Base-by-base conservation (phyloP, 2,113 vertebrate species). In the Gallinago jamesoni region DNA sequence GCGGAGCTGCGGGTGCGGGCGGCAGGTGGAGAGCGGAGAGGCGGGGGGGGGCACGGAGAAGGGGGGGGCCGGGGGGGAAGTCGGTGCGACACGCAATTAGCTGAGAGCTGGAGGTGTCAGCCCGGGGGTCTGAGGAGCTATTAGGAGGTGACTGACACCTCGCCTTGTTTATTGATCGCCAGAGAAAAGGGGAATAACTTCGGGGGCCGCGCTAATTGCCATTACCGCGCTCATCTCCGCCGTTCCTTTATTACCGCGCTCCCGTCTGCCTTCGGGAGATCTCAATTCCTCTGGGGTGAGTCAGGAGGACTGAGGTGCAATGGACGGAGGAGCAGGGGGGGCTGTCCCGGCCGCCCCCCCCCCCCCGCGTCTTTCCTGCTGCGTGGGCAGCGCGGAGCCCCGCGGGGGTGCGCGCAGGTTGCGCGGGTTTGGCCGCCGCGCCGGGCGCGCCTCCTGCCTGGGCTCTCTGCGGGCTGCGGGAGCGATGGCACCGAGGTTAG, bases 141-240 rank as follows among this genome's bases (percentile, higher is more conserved):
- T 91, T 80, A 64, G 87, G 96, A 63, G 91, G 93, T 83, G 89
- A 50, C 92, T 91, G 95, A 82, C 96, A 84, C 87, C 90, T 89
- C 81, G 75, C 45, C 86, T 9, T 15, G 89, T 81, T 86, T 76
- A 96, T 91, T 23, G 96, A 92, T 95, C 91, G 75, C 72, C 76
- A 6, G 13, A 24, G 72, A 27, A 72, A 62, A 17, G 87, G 92
- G 84, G 80, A 63, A 28, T 63, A 27, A 57, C 81, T 70, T 4
- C 39, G 43, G 74, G 80, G 88, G 74, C 68, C 11, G 82, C 91
- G 53, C 35, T 92, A 53, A 85, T 93, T 77, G 73, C 27, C 30
- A 13, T 63, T 14, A 15, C 28, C n/a, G 39, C n/a, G 6, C 81
- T 70, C 57, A 3, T 50, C 75, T 56, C 69, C 45, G 8, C 48